Base-by-base conservation (phyloP, 2,797 vertebrate genomes). In the Buceros bicornis region DNA sequence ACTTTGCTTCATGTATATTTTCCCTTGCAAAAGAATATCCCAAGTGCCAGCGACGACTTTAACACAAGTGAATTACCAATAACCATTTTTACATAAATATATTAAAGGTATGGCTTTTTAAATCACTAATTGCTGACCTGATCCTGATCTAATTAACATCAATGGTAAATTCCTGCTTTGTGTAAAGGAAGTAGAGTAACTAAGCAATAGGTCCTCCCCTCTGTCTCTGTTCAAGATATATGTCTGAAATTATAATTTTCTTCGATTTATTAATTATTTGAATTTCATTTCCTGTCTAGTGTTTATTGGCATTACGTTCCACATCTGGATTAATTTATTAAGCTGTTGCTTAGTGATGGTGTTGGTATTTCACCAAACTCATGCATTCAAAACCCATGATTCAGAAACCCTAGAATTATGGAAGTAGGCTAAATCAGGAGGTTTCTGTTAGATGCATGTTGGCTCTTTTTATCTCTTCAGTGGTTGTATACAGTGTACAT, bases 261-360 rank as follows among this genome's bases (percentile, higher is more conserved):
- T 65, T 82, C 56, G 77, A 67, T 74, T 11, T 92, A 78, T 85
- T 93, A 35, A 57, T 84, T 93, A 92, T 94, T 82, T 92, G 33
- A 80, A 67, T 85, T 89, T 85, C 11, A 67, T 80, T 96, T 92
- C 56, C 48, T 57, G 40, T 89, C 20, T 87, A 66, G 21, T 89
- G 64, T 82, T 93, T 95, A 80, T 89, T 87, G 70, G 58, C 74
- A 47, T 80, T 94, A 40, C 78, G 50, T 87, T 82, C 48, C 53
- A 70, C 45, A 61, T 93, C 72, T 86, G 87, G 69, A 81, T 67
- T 78, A 11, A 45, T 87, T 93, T 74, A 90, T 91, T 89, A 89
- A 73, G 60, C 37, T 78, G 53, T 91, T 94, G 57, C 78, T 94
- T 93, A 43, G 50, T 72, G 92, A 62, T 81, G 53, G 37, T 57